phyloP scores from a whole-genome alignment of 2,113 vertebrate species.

The Ochotona princeps region DNA sequence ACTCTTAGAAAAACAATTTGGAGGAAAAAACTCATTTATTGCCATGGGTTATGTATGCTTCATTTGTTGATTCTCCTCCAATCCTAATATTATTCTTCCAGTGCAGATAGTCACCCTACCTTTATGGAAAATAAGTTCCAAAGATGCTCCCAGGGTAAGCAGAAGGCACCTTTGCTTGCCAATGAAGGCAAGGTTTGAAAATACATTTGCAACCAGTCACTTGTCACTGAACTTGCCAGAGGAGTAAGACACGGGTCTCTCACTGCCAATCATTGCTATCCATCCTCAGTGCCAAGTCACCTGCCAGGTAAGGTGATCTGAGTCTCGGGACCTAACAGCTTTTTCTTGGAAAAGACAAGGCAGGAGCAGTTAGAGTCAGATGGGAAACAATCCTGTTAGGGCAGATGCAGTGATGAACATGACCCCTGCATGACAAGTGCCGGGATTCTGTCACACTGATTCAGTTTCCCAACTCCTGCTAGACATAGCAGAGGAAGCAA shows the following conservation, averaged over 20 bases:
- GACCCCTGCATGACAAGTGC: background rate
- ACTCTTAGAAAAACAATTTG: background rate
- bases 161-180: background rate
- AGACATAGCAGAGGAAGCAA: background rate
- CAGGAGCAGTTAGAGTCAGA: background rate
- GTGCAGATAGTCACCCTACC: background rate
- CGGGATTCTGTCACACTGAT: background rate
- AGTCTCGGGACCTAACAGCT: background rate
- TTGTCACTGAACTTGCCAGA: background rate
- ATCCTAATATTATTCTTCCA: background rate
- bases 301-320: background rate
- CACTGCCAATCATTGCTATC: background rate
- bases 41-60: background rate
- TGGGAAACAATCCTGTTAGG: background rate
- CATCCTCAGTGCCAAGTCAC: background rate
- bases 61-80: background rate
- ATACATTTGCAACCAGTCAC: background rate
- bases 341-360: background rate
- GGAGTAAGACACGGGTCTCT: background rate
- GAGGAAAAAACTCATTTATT: background rate
- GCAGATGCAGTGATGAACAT: background rate
- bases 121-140: background rate
- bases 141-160: background rate
- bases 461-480: background rate
- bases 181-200: background rate